These are phyloP conservation scores for Scaptomyza tumidula DNA, from an alignment of 2,888 invertebrate genomes.

Conservation along the genomic window DNA sequence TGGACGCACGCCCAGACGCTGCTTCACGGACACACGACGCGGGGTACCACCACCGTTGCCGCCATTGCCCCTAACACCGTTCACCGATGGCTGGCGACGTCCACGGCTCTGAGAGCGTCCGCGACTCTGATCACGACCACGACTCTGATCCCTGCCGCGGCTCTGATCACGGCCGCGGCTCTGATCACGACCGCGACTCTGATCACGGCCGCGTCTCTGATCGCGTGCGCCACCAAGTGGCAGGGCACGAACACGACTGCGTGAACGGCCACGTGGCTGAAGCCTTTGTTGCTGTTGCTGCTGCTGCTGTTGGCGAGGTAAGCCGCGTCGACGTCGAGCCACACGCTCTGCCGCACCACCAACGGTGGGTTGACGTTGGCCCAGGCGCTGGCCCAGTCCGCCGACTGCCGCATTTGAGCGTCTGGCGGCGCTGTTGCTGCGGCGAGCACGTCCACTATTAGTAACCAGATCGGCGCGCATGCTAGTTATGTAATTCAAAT, in stretches of 20 bases:
- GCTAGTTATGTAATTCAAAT: slow-evolving; percentile 72
- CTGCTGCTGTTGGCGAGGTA: slow-evolving; percentile 44
- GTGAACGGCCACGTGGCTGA: slow-evolving; percentile 68
- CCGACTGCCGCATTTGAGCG: slow-evolving; percentile 74
- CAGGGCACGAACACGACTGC: slow-evolving; percentile 70
- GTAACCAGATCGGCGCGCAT: slow-evolving; percentile 84
- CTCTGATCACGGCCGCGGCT: slow-evolving; percentile 39
- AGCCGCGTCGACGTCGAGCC: slow-evolving; percentile 64
- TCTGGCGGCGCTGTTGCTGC: slow-evolving; percentile 52
- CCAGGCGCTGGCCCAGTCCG: slow-evolving; percentile 77
- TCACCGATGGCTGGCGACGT: slow-evolving; percentile 42
- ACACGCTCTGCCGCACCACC: slow-evolving; percentile 79
- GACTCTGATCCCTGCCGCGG: slow-evolving; percentile 47
- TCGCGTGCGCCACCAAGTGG: slow-evolving; percentile 35
- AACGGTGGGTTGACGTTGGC: slow-evolving; percentile 64
- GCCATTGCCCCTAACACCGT: slow-evolving; percentile 25
- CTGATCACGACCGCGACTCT: slow-evolving; percentile 37
- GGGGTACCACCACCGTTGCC: slow-evolving; percentile 30
- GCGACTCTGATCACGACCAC: slow-evolving; percentile 39
- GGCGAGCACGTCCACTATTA: slow-evolving; percentile 50
- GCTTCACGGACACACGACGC: slow-evolving; percentile 76
- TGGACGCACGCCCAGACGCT: slow-evolving; percentile 80
- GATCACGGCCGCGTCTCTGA: slow-evolving; percentile 37
- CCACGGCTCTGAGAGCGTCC: slow-evolving; percentile 50
- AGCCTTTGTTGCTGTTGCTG: slow-evolving; percentile 44